Percentiles rank a stretch among this genome's conserved stretches.
Evolutionary conservation across 1,140 invertebrate species (phyloP).

Genomic region (Drosophila sproati): DNA sequence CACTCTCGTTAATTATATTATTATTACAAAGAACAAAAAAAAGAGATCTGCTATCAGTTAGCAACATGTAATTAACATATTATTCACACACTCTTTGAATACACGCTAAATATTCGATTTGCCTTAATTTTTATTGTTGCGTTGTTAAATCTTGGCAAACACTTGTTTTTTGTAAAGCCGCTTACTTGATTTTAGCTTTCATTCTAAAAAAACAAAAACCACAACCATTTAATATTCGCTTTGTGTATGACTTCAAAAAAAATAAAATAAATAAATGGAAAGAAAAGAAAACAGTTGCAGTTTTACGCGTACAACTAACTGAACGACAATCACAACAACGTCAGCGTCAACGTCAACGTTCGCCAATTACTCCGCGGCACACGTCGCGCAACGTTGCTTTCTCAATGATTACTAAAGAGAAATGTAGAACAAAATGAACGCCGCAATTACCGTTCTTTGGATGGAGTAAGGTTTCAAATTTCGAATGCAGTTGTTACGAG

Average conservation of each 20-base stretch:
- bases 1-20: constrained; percentile 44
- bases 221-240: constrained; percentile 13
- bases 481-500: constrained; percentile 42
- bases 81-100: constrained; percentile 44
- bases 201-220: constrained; percentile 27
- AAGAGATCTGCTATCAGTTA: constrained; percentile 38
- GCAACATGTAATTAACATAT: constrained; percentile 50
- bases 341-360: background rate
- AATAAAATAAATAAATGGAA: constrained; percentile 3
- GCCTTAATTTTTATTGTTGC: constrained; percentile 22
- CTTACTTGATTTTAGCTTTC: background rate
- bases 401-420: constrained; percentile 55
- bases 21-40: constrained; percentile 25
- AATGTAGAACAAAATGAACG: constrained; percentile 48
- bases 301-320: constrained; percentile 50
- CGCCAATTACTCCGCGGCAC: constrained; percentile 38
- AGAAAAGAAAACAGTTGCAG: constrained; percentile 34
- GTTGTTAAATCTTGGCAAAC: constrained; percentile 34
- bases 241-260: constrained; percentile 24
- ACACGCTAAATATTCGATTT: constrained; percentile 38
- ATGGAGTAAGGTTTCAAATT: constrained; percentile 24
- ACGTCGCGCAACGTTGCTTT: constrained; percentile 56
- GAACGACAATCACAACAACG: constrained; percentile 21
- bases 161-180: background rate
- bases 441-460: constrained; percentile 46